These are phyloP conservation scores for Entosphenus tridentatus DNA, from an alignment of 2,113 vertebrate genomes.

Conservation along the genomic window DNA sequence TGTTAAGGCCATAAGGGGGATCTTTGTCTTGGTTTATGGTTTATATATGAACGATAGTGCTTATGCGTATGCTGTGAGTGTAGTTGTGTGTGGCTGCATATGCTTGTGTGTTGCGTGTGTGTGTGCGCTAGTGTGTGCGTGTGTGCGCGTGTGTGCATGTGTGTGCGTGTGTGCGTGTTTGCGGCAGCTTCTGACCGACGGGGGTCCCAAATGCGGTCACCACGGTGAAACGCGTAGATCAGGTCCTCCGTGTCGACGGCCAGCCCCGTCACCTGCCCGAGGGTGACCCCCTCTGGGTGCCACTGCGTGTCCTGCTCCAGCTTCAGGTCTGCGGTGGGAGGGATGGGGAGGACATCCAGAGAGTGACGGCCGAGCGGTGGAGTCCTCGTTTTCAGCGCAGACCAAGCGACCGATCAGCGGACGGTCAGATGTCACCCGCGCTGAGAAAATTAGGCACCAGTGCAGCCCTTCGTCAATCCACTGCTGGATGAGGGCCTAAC, in stretches of 20 bases:
- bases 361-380: neutral
- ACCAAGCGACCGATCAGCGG: neutral
- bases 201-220: neutral
- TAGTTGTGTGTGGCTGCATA: neutral
- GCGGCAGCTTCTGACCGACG: neutral
- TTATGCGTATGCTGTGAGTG: neutral
- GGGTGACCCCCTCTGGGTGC: neutral
- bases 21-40: no score
- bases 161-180: neutral
- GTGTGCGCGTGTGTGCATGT: neutral
- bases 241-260: neutral
- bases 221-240: neutral
- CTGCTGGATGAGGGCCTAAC: neutral
- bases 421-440: neutral
- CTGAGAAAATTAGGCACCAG: neutral
- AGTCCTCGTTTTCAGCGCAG: neutral
- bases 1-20: no score
- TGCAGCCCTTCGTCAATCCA: neutral
- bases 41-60: neutral
- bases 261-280: neutral
- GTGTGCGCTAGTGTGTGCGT: no score
- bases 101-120: neutral
- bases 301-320: slow-evolving; percentile 1
- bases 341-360: neutral
- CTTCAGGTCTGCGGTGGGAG: neutral